Conservation (phyloP, 1,140 invertebrate species). For the Himalopsyche phryganea region DNA sequence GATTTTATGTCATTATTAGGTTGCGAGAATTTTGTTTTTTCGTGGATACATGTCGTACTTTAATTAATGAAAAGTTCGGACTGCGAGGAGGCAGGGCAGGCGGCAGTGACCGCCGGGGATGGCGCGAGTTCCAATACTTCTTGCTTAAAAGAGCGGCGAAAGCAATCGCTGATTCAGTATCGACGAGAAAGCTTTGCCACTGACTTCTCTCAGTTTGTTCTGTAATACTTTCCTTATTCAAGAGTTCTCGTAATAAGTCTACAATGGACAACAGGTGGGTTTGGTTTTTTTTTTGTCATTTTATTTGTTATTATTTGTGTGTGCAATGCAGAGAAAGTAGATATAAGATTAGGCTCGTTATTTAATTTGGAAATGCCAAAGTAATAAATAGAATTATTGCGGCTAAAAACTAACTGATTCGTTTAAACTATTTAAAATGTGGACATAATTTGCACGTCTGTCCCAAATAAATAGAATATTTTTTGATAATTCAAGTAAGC, state of each 20-base stretch:
- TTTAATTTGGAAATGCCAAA: too few species aligned
- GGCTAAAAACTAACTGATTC: too few species aligned
- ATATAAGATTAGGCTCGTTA: too few species aligned
- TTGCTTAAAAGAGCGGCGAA: conserved; percentile 31
- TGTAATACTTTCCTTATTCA: not conserved
- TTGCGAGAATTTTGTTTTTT: not conserved
- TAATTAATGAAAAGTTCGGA: not conserved
- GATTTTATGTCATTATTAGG: not conserved
- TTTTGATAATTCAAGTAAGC: too few species aligned
- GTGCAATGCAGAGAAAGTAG: too few species aligned
- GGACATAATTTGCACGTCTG: too few species aligned
- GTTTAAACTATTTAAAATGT: too few species aligned
- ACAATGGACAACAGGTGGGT: conserved; percentile 28
- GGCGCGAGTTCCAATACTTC: conserved; percentile 14
- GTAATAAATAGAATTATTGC: too few species aligned
- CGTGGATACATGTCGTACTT: not conserved
- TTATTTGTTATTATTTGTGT: too few species aligned
- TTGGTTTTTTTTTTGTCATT: too few species aligned
- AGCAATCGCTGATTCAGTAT: conserved; percentile 24
- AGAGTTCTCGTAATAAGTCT: not conserved
- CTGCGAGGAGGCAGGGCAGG: not conserved
- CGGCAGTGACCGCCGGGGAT: conserved; percentile 11
- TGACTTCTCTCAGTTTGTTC: conserved; percentile 8
- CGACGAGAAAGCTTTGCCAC: conserved; percentile 17
- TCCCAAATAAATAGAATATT: too few species aligned